These are phyloP conservation scores for Caligus rogercresseyi DNA, from an alignment of 1,140 invertebrate species.

Conservation along the genomic window DNA sequence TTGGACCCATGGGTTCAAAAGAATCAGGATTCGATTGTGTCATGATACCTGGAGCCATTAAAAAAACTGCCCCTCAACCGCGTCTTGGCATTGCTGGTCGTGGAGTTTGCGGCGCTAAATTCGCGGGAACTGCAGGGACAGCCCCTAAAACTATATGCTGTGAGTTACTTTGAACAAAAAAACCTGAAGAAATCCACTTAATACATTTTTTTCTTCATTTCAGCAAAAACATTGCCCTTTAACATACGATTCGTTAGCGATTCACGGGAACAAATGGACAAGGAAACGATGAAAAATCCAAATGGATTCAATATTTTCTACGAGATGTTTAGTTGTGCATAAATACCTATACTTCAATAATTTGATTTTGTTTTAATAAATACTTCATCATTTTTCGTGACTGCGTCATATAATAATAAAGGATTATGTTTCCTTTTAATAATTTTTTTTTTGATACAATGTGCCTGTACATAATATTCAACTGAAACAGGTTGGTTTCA, in stretches of 20 bases:
- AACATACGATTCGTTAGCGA: not conserved
- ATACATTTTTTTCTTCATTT: not conserved
- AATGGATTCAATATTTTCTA: not conserved
- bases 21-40: not conserved
- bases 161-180: conserved; percentile 1
- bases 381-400: not conserved
- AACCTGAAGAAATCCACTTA: not conserved
- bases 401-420: not conserved
- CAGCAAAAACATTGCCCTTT: not conserved
- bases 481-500: too few species aligned
- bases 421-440: not conserved
- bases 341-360: not conserved
- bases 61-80: not conserved
- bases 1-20: not conserved
- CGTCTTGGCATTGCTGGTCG: too few species aligned
- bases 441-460: not conserved
- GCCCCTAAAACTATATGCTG: not conserved
- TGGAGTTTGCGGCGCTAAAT: conserved; percentile 7
- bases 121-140: not conserved
- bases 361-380: not conserved
- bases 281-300: not conserved
- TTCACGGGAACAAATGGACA: not conserved
- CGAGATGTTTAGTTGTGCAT: not conserved
- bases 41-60: not conserved
- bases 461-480: too few species aligned